Percentiles rank a stretch among this genome's conserved stretches.
Evolutionary conservation across 2,888 invertebrate species (phyloP).

Genomic region (Scaptomyza tumidula): DNA sequence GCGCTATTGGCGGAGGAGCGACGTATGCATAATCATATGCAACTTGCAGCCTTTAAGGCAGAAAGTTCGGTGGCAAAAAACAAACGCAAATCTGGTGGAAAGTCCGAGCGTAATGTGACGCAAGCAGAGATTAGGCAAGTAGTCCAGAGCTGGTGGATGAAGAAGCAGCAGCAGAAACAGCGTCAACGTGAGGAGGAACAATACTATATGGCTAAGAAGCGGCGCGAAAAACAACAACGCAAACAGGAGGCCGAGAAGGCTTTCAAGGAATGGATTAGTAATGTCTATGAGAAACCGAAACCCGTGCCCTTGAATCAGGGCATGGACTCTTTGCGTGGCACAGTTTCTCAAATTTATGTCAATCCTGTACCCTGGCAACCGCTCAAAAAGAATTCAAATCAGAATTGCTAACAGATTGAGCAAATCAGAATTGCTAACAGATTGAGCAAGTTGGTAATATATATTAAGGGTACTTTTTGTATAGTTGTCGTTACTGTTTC

Average conservation of each 20-base stretch:
- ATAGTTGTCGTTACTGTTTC: not conserved
- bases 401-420: not conserved
- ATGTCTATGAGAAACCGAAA: constrained; percentile 80
- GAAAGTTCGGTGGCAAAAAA: not conserved
- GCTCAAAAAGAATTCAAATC: not conserved
- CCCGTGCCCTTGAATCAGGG: constrained; percentile 84
- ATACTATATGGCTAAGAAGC: constrained; percentile 30
- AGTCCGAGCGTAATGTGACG: constrained; percentile 30
- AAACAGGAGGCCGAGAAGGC: constrained; percentile 68
- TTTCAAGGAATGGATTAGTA: constrained; percentile 80
- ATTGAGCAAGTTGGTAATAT: not conserved
- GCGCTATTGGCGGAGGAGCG: constrained; percentile 31
- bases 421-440: not conserved
- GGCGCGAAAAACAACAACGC: constrained; percentile 55
- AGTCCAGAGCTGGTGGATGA: constrained; percentile 52
- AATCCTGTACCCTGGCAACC: constrained; percentile 81
- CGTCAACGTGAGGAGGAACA: constrained; percentile 64
- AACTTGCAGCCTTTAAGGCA: constrained; percentile 3
- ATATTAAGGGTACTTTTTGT: not conserved
- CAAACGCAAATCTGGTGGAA: not conserved
- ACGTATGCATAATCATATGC: constrained; percentile 21
- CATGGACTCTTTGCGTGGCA: constrained; percentile 81
- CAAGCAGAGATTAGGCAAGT: constrained; percentile 44
- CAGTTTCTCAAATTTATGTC: constrained; percentile 80
- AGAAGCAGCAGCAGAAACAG: constrained; percentile 70